Conservation (phyloP, 2,888 invertebrate genomes). For the Rotaria sp. region DNA sequence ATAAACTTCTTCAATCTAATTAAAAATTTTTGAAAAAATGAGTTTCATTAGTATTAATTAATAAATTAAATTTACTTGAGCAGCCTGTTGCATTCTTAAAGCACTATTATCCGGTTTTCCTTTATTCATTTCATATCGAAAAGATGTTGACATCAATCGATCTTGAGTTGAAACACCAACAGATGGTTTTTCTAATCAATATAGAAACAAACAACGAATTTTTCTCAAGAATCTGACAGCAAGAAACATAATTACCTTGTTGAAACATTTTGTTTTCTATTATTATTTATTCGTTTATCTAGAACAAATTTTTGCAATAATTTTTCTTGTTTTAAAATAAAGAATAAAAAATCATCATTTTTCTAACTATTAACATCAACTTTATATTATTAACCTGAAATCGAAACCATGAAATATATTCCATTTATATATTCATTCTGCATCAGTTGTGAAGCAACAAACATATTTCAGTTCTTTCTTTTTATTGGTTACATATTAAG, state of each 20-base stretch:
- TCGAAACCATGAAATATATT: background rate
- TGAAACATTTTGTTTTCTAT: background rate
- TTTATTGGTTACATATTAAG: background rate
- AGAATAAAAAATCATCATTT: no score
- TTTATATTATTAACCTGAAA: background rate
- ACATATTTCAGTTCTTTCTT: background rate
- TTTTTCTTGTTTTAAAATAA: no score
- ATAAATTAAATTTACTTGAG: background rate
- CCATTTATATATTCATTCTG: background rate
- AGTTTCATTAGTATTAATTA: background rate
- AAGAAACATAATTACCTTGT: background rate
- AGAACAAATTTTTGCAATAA: no score
- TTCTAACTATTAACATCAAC: background rate
- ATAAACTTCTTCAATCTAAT: background rate
- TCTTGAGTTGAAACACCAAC: background rate
- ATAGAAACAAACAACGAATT: background rate
- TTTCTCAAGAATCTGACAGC: background rate
- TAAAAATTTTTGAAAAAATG: background rate
- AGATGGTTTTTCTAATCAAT: background rate
- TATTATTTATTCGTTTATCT: no score
- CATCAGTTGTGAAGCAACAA: background rate
- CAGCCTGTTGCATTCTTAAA: background rate
- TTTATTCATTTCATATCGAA: background rate
- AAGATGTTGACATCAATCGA: slow-evolving; percentile 20
- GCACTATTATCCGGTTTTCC: background rate